Evolutionary conservation across 2,797 vertebrate species (phyloP), one percentile per base, ranked within the genome.

Genomic region (Periophthalmus magnuspinnatus): DNA sequence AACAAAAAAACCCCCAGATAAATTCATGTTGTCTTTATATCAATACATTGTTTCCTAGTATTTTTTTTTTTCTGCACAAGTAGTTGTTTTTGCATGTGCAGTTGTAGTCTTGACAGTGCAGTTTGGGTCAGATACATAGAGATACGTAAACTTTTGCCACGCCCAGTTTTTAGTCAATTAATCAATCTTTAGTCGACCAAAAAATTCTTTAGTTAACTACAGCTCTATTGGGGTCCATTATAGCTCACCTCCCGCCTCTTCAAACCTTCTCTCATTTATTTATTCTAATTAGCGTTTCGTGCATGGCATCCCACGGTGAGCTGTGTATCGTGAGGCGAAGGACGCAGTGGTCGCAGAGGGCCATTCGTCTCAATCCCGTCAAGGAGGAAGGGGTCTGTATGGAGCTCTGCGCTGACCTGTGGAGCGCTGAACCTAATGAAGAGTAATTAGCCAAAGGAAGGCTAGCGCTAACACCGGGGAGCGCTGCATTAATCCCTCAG

Each of bases 341-440:
- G 81, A 86, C 77, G 14, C 67, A 66, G 77, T 78, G 69, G 61
- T 81, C 81, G 84, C 84, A 10, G 63, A 3, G 65, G 87, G 32
- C 76, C 78, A 91, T 93, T 87, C 52, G 70, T 91, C 85, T 90
- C 85, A 83, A 86, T 93, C 89, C 85, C 73, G 89, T 70, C 66
- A 76, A 70, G 80, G 77, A 79, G 76, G 78, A 83, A 77, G 76
- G 80, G 80, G 83, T 71, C 66, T 68, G 74, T 8, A 67, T 71
- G 70, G 69, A 24, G 21, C 76, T 81, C 64, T 36, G 63, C 71
- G 72, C 66, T 80, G 78, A 88, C 88, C 72, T 83, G 85, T 81
- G 81, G 86, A 84, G 61, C 68, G 45, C 78, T 68, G 33, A 65
- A 50, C 66, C 58, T 75, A 80, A 81, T 79, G 68, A 84, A 72